Evolutionary conservation across 2,888 invertebrate genomes (phyloP).

Genomic region (Andrena fulva): DNA sequence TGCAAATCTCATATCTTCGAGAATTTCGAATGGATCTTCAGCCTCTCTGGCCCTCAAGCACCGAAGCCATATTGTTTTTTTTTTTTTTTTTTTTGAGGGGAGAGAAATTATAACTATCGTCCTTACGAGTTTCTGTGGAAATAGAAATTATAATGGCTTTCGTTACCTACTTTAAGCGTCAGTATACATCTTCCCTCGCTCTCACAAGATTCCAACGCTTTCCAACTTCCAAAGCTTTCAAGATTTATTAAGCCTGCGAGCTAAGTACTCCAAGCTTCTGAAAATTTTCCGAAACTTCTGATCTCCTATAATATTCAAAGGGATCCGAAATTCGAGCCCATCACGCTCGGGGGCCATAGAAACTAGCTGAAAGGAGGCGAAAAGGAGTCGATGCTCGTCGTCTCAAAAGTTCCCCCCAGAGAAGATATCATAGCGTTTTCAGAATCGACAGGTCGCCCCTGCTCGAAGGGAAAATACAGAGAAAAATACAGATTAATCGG

Average conservation of each 20-base stretch:
- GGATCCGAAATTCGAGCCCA: conserved; percentile 7
- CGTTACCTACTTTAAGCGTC: neutral
- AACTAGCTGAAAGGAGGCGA: too few species aligned
- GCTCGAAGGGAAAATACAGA: neutral
- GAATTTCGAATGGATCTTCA: neutral
- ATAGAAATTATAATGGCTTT: neutral
- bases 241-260: conserved; percentile 27
- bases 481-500: neutral
- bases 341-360: too few species aligned
- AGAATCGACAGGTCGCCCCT: neutral
- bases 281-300: neutral
- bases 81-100: too few species aligned
- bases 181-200: neutral
- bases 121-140: neutral
- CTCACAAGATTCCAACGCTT: neutral
- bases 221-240: conserved; percentile 3
- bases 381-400: too few species aligned
- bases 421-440: neutral
- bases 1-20: neutral
- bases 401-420: too few species aligned
- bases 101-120: neutral
- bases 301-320: conserved; percentile 12
- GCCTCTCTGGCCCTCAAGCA: too few species aligned
- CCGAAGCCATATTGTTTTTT: too few species aligned
- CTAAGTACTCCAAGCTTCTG: neutral